These are phyloP conservation scores for Gonatopus flavifemur DNA, from an alignment of 1,140 invertebrate species.

Conservation along the genomic window DNA sequence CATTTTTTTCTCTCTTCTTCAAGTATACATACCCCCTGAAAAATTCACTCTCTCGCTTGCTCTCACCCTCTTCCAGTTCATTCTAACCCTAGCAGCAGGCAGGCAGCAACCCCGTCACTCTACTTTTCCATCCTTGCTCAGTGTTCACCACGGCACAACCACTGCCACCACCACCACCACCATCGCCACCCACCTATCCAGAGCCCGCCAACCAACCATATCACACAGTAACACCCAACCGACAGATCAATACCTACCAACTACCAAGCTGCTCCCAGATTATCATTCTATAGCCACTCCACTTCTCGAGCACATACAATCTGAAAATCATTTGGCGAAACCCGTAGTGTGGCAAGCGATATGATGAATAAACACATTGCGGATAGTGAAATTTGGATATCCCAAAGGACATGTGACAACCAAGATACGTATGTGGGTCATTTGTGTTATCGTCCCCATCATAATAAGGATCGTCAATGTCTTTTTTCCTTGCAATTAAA, in stretches of 20 bases:
- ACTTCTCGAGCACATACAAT: too few relatives aligned
- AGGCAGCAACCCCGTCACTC: constrained; percentile 16
- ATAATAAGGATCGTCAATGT: too few relatives aligned
- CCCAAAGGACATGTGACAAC: too few relatives aligned
- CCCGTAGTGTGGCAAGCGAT: too few relatives aligned
- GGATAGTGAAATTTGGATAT: too few relatives aligned
- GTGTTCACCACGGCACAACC: constrained; percentile 37
- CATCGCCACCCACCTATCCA: constrained; percentile 37
- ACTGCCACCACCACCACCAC: neutral
- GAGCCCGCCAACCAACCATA: constrained; percentile 36
- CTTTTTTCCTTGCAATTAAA: too few relatives aligned
- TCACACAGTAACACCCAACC: constrained; percentile 48
- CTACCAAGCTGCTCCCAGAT: constrained; percentile 49
- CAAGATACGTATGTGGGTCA: too few relatives aligned
- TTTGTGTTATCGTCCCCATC: too few relatives aligned
- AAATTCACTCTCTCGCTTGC: constrained; percentile 10
- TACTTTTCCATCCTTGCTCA: constrained; percentile 23
- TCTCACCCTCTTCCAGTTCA: constrained; percentile 10
- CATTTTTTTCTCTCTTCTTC: neutral
- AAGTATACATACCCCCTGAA: constrained; percentile 11
- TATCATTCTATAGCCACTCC: constrained; percentile 51
- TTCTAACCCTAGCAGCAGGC: constrained; percentile 16
- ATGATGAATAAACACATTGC: too few relatives aligned
- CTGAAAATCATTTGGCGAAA: too few relatives aligned
- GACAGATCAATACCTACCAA: constrained; percentile 55